Conservation (phyloP, 2,113 vertebrate genomes). For the Hypocryptadius cinnamomeus region DNA sequence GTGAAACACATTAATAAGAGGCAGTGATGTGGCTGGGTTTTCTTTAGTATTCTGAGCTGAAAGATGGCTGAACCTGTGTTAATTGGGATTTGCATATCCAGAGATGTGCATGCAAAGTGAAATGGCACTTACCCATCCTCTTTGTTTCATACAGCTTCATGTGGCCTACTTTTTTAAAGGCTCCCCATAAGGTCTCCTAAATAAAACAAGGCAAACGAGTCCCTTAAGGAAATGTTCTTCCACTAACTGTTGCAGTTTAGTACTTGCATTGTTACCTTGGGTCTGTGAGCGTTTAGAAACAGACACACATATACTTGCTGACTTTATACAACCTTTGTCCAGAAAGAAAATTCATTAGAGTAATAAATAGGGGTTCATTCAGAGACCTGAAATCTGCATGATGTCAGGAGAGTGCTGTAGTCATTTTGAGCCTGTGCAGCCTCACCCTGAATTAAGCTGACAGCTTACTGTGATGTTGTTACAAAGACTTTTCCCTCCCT, state of each 20-base stretch:
- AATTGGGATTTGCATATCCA: not conserved
- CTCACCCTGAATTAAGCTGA: not conserved
- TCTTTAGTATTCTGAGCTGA: not conserved
- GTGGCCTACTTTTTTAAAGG: not conserved
- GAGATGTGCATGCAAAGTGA: not conserved
- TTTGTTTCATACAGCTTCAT: not conserved
- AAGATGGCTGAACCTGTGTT: not conserved
- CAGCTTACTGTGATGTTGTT: not conserved
- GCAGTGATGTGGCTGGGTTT: not conserved
- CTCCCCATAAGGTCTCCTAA: not conserved
- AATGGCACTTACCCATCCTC: not conserved
- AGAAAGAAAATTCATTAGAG: not conserved
- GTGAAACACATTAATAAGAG: not conserved
- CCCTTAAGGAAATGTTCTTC: not conserved
- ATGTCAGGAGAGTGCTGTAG: not conserved
- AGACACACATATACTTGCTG: fast-evolving
- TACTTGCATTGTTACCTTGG: not conserved
- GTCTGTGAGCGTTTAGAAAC: not conserved
- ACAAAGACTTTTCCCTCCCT: not conserved
- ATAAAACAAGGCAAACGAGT: not conserved
- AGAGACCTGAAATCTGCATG: not conserved
- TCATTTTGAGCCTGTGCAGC: not conserved
- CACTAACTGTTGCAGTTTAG: not conserved
- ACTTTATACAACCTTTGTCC: not conserved
- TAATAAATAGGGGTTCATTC: not conserved